Conservation (phyloP, 2,113 vertebrate species). For the Oreotragus oreotragus region DNA sequence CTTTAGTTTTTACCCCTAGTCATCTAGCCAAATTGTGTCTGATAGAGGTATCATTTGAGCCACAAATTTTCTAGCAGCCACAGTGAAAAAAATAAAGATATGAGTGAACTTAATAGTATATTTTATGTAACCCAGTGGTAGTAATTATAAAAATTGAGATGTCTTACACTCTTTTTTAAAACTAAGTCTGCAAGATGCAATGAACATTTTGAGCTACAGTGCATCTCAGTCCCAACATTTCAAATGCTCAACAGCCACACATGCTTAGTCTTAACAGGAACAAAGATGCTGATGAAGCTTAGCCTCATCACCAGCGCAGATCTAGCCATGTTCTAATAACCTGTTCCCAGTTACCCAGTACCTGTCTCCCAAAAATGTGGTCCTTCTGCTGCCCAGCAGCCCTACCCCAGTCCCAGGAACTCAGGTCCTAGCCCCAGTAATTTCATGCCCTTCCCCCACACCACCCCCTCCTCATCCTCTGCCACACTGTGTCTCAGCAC, state of each 20-base stretch:
- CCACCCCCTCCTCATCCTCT: neutral
- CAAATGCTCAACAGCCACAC: neutral
- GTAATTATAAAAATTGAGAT: neutral
- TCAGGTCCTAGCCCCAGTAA: neutral
- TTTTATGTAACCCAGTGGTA: neutral
- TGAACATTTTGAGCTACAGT: neutral
- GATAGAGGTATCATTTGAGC: neutral
- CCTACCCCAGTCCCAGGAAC: neutral
- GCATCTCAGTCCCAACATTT: neutral
- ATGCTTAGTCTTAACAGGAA: neutral
- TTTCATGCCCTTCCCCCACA: too few species aligned
- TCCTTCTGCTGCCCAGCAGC: neutral
- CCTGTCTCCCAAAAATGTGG: neutral
- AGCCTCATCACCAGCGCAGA: neutral
- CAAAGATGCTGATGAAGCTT: neutral
- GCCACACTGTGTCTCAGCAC: neutral
- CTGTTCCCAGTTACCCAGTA: neutral
- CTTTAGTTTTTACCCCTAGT: neutral
- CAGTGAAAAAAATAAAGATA: neutral
- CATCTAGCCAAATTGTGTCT: neutral
- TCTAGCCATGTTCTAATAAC: neutral
- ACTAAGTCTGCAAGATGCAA: neutral
- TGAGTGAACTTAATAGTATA: neutral
- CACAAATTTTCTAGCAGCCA: neutral
- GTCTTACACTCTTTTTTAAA: neutral